Percentiles rank a stretch among this genome's conserved stretches.
Evolutionary conservation across 2,888 invertebrate genomes (phyloP).

Genomic region (Plebejus argus): DNA sequence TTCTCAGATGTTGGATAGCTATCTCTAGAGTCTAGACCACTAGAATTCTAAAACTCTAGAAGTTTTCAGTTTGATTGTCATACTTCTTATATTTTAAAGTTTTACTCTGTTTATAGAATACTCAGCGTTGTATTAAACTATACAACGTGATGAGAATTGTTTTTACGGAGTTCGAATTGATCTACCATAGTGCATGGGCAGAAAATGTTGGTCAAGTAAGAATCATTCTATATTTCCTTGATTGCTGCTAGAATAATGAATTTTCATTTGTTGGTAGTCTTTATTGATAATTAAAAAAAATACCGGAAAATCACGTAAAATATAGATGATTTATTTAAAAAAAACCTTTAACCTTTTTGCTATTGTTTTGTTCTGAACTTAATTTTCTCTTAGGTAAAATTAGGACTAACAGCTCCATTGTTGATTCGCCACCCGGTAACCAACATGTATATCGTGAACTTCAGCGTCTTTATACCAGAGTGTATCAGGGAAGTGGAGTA

Average conservation of each 20-base stretch:
- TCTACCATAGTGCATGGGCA: slow-evolving; percentile 91
- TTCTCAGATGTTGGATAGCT: too few relatives aligned
- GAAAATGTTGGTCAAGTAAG: slow-evolving; percentile 86
- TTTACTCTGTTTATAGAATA: slow-evolving; percentile 65
- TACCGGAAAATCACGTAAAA: too few relatives aligned
- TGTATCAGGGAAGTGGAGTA: slow-evolving; percentile 90
- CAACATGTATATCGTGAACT: slow-evolving; percentile 85
- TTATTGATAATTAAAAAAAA: too few relatives aligned
- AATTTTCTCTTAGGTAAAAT: slow-evolving; percentile 71
- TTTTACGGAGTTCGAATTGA: slow-evolving; percentile 90
- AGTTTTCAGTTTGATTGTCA: too few relatives aligned
- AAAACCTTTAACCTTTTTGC: too few relatives aligned
- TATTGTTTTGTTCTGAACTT: not conserved
- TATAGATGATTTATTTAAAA: too few relatives aligned
- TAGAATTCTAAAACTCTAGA: too few relatives aligned
- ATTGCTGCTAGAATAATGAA: not conserved
- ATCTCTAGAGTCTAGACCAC: too few relatives aligned
- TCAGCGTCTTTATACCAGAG: slow-evolving; percentile 86
- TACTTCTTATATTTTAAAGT: not conserved
- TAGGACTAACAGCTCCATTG: slow-evolving; percentile 86
- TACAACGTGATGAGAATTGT: slow-evolving; percentile 90
- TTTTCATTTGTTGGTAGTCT: not conserved
- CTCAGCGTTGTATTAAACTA: slow-evolving; percentile 87
- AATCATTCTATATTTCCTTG: slow-evolving; percentile 13
- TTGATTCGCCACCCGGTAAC: slow-evolving; percentile 84